A percentile compares a stretch with the other conserved stretches of the same genome.
phyloP scores from a whole-genome alignment of 2,797 vertebrate species.

The Enteromius paludinosus region DNA sequence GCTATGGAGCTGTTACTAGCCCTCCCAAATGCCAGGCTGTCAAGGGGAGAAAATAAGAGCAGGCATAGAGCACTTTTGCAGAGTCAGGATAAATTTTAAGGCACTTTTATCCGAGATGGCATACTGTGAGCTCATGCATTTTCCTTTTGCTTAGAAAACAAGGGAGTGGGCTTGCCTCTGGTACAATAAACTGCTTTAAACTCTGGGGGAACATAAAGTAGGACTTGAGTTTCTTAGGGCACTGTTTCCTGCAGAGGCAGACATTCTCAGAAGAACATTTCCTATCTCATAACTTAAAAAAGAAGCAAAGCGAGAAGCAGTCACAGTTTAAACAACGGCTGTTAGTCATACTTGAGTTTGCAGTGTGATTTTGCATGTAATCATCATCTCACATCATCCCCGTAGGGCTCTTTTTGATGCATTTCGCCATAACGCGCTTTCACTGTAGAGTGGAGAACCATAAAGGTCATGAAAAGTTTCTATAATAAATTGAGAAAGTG shows the following conservation, averaged over 20 bases:
- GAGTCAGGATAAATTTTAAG: conserved; percentile 31
- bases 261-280: conserved; percentile 15
- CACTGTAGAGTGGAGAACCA: background rate
- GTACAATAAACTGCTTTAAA: conserved; percentile 23
- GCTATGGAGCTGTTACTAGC: background rate
- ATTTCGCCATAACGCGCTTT: conserved; percentile 29
- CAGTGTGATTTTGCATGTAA: conserved; percentile 38
- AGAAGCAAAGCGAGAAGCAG: conserved; percentile 7
- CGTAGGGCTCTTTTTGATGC: conserved; percentile 9
- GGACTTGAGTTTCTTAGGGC: conserved; percentile 17
- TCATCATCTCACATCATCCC: conserved; percentile 23
- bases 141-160: conserved; percentile 18
- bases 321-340: conserved; percentile 28
- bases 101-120: conserved; percentile 26
- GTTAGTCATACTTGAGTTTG: conserved; percentile 43
- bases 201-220: conserved; percentile 4
- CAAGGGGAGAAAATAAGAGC: conserved; percentile 19
- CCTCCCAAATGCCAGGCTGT: conserved; percentile 19
- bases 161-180: conserved; percentile 24
- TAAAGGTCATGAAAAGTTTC: background rate
- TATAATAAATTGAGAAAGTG: background rate
- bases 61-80: conserved; percentile 11
- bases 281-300: conserved; percentile 10
- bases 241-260: conserved; percentile 13
- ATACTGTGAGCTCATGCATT: conserved; percentile 38